Percentiles rank a stretch among this genome's conserved stretches.
phyloP scores from a whole-genome alignment of 2,888 invertebrate species.

The Epinotia brunnichana region DNA sequence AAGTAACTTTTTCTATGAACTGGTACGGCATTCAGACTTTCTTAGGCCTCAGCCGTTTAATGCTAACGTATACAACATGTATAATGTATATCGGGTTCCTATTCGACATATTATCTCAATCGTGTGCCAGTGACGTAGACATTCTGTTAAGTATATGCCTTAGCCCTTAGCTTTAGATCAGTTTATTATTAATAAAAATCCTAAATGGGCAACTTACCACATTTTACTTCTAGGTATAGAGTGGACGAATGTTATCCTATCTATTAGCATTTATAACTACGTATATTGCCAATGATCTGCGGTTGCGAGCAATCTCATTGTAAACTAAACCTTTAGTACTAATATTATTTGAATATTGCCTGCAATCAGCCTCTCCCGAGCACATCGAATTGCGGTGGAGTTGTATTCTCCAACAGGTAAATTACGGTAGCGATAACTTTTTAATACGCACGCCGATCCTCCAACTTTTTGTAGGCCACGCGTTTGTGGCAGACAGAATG shows the following conservation, averaged over 20 bases:
- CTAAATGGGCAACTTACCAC: background rate
- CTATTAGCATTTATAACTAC: background rate
- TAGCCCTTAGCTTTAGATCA: background rate
- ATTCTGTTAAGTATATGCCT: too few species aligned
- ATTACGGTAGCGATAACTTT: constrained; percentile 38
- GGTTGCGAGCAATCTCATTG: background rate
- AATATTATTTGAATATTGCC: constrained; percentile 3
- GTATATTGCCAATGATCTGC: constrained; percentile 5
- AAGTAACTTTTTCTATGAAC: constrained; percentile 66
- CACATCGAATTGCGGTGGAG: constrained; percentile 22
- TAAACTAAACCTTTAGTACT: constrained; percentile 1
- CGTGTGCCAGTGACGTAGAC: constrained; percentile 2
- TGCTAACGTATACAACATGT: constrained; percentile 41
- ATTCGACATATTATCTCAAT: constrained; percentile 32
- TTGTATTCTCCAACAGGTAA: constrained; percentile 37
- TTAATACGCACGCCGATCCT: constrained; percentile 40
- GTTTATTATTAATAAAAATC: too few species aligned
- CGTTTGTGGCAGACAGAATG: constrained; percentile 32
- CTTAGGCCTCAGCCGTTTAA: constrained; percentile 50
- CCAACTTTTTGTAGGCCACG: constrained; percentile 38
- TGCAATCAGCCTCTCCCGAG: constrained; percentile 18
- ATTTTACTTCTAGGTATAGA: too few species aligned
- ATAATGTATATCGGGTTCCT: constrained; percentile 32
- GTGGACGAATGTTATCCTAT: background rate
- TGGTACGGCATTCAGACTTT: constrained; percentile 59